Evolutionary conservation across 2,888 invertebrate genomes (phyloP), one percentile per base, ranked within the genome.

Genomic region (Acleris cristana): DNA sequence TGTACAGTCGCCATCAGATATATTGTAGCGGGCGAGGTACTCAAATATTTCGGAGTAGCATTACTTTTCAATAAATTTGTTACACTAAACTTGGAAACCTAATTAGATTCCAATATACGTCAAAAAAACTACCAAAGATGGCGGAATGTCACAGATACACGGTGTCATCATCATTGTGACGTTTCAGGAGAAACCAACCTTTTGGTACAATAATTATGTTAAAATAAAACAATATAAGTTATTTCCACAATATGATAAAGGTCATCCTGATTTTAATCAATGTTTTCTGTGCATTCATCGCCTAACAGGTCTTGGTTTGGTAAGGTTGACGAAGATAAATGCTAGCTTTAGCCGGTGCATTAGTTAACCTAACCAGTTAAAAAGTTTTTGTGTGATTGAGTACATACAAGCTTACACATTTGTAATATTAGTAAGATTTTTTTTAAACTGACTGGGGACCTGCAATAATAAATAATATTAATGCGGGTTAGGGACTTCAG

Each of bases 271-370:
- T n/a, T n/a, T 45, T 45, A 45, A 45, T 45, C 14, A n/a, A 45
- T 45, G 45, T 45, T 45, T 45, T 45, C 45, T 45, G n/a, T 45
- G 45, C 45, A 45, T 45, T 45, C 45, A 45, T 45, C 45, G 45
- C 45, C 45, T 45, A 51, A 51, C 51, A 51, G 51, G 51, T 51
- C 10, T 51, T 51, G 51, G 19, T 51, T 51, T 19, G 51, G 51
- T 14, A 45, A 45, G 45, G 16, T 16, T 14, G n/a, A 45, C 45
- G 14, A n/a, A 45, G 30, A 30, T 30, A 30, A 30, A 30, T 30
- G 30, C 30, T 30, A 30, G 30, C 30, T 30, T 30, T 45, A n/a
- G 16, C 14, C n/a, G n/a, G 45, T 45, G 45, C 45, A 45, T 45
- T 45, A 45, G n/a, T 45, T 45, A 45, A 45, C 30, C 30, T 30